Evolutionary conservation across 30 jellyfish, hydroid and myxozoan genomes (phyloP), one percentile per base, ranked within the genome.

Genomic region (Turritopsis rubra): DNA sequence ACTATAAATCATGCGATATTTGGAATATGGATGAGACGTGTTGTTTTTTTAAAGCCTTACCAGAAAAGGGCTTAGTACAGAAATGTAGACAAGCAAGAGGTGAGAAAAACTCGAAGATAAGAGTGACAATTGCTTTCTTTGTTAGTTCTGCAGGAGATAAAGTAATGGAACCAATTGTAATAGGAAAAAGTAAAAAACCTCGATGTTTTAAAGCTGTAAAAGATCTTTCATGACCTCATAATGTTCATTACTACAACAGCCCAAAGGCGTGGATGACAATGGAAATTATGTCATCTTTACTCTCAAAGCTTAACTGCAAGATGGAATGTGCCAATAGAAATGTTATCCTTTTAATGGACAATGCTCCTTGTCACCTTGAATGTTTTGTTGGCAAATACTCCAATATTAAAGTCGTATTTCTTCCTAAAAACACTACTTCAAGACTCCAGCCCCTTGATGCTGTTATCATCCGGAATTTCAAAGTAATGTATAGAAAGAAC

Each of bases 261-360:
- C 52, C 28, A 31, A 86, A 87, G 74, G 92, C 95, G 8, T 87
- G 93, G 86, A 80, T 81, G 92, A 80, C 28, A 29, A 26, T 75
- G 29, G 95, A 87, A 25, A 71, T 87, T 21, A 21, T 86, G 81
- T 85, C 53, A 70, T 30, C 18, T 26, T 72, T 81, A 26, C 52
- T 87, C 28, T 21, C 66, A 26, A 53, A 31, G 21, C 79, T 85
- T 52, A 79, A 85, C 89, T n/a, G 79, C 16, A 70, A 16, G 52
- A 26, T 87, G 41, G 27, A 28, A 24, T 18, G 24, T 23, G 72
- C 71, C 52, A 53, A 31, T 16, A 65, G 92, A 65, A n/a, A n/a
- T n/a, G n/a, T n/a, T n/a, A n/a, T n/a, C n/a, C n/a, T n/a, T n/a
- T n/a, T n/a, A n/a, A 79, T 80, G n/a, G n/a, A n/a, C n/a, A n/a